Evolutionary conservation across 2,113 vertebrate species (phyloP), one percentile per base, ranked within the genome.

Genomic region (Scatophagus argus): DNA sequence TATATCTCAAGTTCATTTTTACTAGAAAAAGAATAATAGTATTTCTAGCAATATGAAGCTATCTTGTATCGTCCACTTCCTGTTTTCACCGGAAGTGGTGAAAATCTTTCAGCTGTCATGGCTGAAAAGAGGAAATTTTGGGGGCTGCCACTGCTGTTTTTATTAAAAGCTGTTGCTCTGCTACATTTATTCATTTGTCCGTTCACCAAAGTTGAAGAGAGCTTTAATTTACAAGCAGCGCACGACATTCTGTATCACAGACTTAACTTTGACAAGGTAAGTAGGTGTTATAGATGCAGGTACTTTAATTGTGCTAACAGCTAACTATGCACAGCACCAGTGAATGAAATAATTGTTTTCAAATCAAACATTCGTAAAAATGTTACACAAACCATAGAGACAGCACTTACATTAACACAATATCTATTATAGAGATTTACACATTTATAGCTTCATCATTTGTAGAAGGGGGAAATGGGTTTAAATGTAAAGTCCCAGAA

Each of bases 121-220:
- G 95, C 95, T 60, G 93, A 95, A 79, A 96, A 91, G 86, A 93
- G 82, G 70, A 73, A 1, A 23, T 64, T 49, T 0, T 90, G 78
- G 43, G 90, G 87, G 10, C 76, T 77, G 2, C 74, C 68, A 0
- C 83, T 93, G 51, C 86, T 98, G 27, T 58, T 95, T 54, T 84
- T 98, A 6, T 67, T 97, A 0, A 61, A 95, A 62, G 62, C 55
- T 0, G 93, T 95, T 0, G 91, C 94, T 3, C 77, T 94, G 2
- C 7, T 95, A 66, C 97, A 99, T 92, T 84, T 99, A 58, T 66
- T 93, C 0, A 65, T 91, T 39, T 99, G 98, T 55, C 98, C 98
- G 8, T 98, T 96, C 52, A 96, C 97, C 3, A 99, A 99, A 92
- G 98, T 99, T 27, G 98, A 99, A 67, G 98, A 99, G 82, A 99